These are phyloP conservation scores for Coronaproctus castanopsis DNA, from an alignment of 2,888 invertebrate genomes.

Conservation along the genomic window DNA sequence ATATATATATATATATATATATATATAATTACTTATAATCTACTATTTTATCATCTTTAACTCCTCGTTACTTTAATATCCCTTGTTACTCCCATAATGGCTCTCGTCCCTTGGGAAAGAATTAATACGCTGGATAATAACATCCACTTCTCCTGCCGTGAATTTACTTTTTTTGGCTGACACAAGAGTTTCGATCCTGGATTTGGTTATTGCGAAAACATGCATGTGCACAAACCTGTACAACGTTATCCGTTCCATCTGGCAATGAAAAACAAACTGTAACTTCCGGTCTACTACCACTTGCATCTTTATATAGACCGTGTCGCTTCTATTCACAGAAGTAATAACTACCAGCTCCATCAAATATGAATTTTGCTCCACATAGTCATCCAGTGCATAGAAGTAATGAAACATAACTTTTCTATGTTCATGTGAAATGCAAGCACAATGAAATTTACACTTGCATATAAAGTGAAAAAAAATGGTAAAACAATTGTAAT, in stretches of 20 bases:
- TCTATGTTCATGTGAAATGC: constrained; percentile 1
- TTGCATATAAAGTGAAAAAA: constrained; percentile 3
- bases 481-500: background rate
- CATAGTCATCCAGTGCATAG: constrained; percentile 7
- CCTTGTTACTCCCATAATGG: constrained; percentile 9
- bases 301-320: constrained; percentile 10
- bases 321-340: constrained; percentile 10
- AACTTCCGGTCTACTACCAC: constrained; percentile 15
- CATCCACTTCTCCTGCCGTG: constrained; percentile 2
- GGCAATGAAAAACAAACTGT: constrained; percentile 17
- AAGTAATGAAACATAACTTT: constrained; percentile 7
- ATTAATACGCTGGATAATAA: constrained; percentile 7
- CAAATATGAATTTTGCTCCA: constrained; percentile 9
- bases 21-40: too few species aligned
- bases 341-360: constrained; percentile 8
- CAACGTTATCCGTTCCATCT: constrained; percentile 15
- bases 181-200: constrained; percentile 9
- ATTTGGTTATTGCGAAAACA: constrained; percentile 14
- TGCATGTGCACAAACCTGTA: constrained; percentile 16
- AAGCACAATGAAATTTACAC: constrained; percentile 3
- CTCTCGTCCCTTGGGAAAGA: constrained; percentile 9
- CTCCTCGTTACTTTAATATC: constrained; percentile 3
- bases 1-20: too few species aligned
- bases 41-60: too few species aligned
- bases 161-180: constrained; percentile 12